These are phyloP conservation scores for Hemithea aestivaria DNA, from an alignment of 2,888 invertebrate genomes.

Conservation along the genomic window DNA sequence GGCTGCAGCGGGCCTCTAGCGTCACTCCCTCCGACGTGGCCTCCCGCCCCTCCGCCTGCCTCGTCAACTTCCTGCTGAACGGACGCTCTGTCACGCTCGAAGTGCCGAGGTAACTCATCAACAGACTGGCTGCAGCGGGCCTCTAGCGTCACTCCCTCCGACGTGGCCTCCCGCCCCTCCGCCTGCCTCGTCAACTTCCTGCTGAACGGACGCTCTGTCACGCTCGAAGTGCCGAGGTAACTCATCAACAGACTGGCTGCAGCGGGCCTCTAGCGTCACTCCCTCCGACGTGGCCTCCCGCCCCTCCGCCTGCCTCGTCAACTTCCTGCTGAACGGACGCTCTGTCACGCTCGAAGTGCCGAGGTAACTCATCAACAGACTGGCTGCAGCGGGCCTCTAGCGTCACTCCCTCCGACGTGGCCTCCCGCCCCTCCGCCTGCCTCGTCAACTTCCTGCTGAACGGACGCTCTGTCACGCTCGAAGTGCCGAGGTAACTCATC, in stretches of 20 bases:
- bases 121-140: conserved; percentile 82
- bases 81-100: conserved; percentile 96
- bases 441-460: conserved; percentile 98
- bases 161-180: conserved; percentile 97
- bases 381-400: conserved; percentile 89
- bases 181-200: conserved; percentile 98
- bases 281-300: conserved; percentile 98
- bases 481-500: conserved; percentile 85
- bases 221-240: conserved; percentile 92
- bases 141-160: conserved; percentile 96
- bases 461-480: conserved; percentile 93
- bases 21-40: conserved; percentile 98
- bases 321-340: conserved; percentile 97
- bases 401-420: conserved; percentile 97
- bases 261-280: conserved; percentile 93
- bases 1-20: conserved; percentile 89
- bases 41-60: conserved; percentile 96
- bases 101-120: conserved; percentile 84
- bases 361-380: conserved; percentile 60
- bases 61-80: conserved; percentile 97
- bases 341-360: conserved; percentile 95
- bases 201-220: conserved; percentile 94
- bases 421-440: conserved; percentile 97
- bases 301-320: conserved; percentile 97
- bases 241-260: conserved; percentile 58